Evolutionary conservation across 2,888 invertebrate species (phyloP).

Genomic region (Dichetophora obliterata): DNA sequence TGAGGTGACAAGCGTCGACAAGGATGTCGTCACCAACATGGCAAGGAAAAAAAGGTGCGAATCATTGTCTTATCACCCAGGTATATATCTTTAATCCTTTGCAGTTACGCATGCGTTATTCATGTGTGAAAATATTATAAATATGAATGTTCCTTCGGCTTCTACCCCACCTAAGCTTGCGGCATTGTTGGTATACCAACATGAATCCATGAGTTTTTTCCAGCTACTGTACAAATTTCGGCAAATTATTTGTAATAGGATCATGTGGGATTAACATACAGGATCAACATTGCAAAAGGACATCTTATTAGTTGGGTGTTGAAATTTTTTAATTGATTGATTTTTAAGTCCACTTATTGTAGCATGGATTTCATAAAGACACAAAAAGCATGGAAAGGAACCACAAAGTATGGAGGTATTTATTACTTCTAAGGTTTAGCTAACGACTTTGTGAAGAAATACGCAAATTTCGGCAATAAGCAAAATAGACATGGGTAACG

Average conservation of each 20-base stretch:
- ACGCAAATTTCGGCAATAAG: too few species aligned
- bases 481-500: too few species aligned
- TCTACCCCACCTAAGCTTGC: background rate
- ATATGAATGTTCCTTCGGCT: background rate
- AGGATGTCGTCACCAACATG: too few species aligned
- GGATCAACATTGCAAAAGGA: background rate
- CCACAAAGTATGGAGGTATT: too few species aligned
- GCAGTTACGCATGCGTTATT: constrained; percentile 16
- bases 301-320: constrained; percentile 32
- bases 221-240: background rate
- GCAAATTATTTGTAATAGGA: background rate
- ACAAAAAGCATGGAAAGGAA: too few species aligned
- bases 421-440: too few species aligned
- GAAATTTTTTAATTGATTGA: constrained; percentile 20
- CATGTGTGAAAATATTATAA: too few species aligned
- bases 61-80: constrained; percentile 49
- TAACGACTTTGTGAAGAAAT: too few species aligned
- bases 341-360: background rate
- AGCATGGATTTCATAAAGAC: too few species aligned
- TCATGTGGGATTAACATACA: background rate
- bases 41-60: background rate
- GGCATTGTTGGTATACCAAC: background rate
- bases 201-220: background rate
- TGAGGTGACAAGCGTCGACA: too few species aligned
- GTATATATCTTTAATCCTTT: constrained; percentile 51